Evolutionary conservation across 2,797 vertebrate species (phyloP).

Genomic region (Melanotaenia boesemani): DNA sequence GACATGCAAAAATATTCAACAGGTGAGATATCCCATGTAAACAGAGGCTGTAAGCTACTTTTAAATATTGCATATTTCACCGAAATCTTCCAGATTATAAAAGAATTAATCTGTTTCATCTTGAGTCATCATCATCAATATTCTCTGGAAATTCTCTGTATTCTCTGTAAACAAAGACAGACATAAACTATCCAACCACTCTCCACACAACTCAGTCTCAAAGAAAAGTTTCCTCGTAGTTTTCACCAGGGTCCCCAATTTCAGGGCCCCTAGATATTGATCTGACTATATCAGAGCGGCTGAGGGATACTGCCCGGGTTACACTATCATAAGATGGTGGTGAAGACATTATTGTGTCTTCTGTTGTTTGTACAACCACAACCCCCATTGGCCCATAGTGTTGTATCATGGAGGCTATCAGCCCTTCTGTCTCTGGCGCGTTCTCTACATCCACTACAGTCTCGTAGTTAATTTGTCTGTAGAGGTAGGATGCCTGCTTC

Average conservation of each 20-base stretch:
- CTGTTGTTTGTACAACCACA: conserved; percentile 65
- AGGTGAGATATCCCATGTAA: conserved; percentile 28
- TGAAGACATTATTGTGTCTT: conserved; percentile 84
- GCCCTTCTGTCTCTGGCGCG: conserved; percentile 90
- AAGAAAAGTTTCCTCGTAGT: conserved; percentile 91
- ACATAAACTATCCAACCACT: conserved; percentile 43
- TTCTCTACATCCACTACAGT: conserved; percentile 83
- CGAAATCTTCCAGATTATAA: conserved; percentile 40
- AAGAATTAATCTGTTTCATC: conserved; percentile 68
- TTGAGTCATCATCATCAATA: conserved; percentile 74
- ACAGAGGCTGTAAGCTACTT: conserved; percentile 44
- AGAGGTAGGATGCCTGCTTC: conserved; percentile 94
- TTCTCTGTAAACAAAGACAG: conserved; percentile 85
- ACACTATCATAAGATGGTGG: conserved; percentile 94
- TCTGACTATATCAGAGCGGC: conserved; percentile 78
- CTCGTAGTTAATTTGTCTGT: conserved; percentile 87
- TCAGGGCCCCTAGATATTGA: conserved; percentile 83
- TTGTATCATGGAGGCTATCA: conserved; percentile 90
- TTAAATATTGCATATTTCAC: conserved; percentile 64
- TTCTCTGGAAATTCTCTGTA: conserved; percentile 79
- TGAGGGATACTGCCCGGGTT: conserved; percentile 80
- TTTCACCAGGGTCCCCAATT: conserved; percentile 81
- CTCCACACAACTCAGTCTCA: conserved; percentile 67
- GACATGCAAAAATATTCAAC: conserved; percentile 23
- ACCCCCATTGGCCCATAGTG: conserved; percentile 84